phyloP scores from a whole-genome alignment of 1,140 invertebrate species.

The Bombus impatiens region DNA sequence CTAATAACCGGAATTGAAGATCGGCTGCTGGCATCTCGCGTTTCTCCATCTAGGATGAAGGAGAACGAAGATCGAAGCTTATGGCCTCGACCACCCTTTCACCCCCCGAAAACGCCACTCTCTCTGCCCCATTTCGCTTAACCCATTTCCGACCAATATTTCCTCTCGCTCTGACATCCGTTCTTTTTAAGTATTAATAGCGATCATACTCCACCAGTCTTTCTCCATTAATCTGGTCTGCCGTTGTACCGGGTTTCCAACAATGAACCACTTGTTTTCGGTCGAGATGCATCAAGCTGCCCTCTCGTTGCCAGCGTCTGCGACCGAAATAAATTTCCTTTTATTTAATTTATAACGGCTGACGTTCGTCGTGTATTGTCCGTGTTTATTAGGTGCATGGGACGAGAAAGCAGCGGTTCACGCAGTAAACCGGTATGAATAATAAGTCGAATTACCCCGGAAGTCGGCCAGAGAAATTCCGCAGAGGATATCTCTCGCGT shows the following conservation, averaged over 20 bases:
- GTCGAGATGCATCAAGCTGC: neutral
- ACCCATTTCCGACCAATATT: neutral
- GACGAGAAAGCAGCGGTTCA: neutral
- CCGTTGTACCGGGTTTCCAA: no score
- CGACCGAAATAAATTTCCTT: neutral
- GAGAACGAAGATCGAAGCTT: constrained; percentile 11
- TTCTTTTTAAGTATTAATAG: no score
- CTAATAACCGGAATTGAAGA: constrained; percentile 64
- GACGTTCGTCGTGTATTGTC: neutral
- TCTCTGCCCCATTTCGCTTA: neutral
- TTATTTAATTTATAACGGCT: neutral
- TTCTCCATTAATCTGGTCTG: neutral
- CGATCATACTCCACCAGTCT: neutral
- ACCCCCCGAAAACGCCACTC: constrained; percentile 10
- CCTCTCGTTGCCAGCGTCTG: neutral
- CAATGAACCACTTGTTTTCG: neutral
- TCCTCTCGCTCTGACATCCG: no score
- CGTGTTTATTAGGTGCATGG: constrained; percentile 27
- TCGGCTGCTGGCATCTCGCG: constrained; percentile 32
- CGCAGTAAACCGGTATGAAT: constrained; percentile 22
- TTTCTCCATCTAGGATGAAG: constrained; percentile 5
- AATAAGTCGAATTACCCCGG: constrained; percentile 37
- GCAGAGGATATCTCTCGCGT: constrained; percentile 30
- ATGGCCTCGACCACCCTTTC: constrained; percentile 5
- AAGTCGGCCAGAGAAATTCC: constrained; percentile 39